Evolutionary conservation across 2,797 vertebrate species (phyloP), one percentile per base, ranked within the genome.

Genomic region (Lateolabrax maculatus): DNA sequence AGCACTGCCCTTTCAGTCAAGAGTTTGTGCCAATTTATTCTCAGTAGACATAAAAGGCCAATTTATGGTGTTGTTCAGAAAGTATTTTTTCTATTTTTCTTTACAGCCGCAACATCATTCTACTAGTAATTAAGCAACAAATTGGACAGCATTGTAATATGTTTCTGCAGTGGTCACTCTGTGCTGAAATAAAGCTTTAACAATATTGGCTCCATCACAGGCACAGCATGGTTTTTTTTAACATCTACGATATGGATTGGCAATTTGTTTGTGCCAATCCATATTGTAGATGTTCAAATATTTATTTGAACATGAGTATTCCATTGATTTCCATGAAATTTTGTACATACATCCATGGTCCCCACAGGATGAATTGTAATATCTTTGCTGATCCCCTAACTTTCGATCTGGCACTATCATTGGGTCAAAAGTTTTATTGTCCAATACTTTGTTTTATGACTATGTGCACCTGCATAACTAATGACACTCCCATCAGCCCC

Each of bases 1-100:
- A 67, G 73, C 58, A 44, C 48, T 90, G 87, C 77, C 87, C 87
- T 92, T 92, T 93, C 84, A 85, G 72, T 90, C 80, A 74, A 85
- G 79, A 73, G 75, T 82, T 72, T 72, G 51, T 77, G 83, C 86
- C 91, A 92, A 80, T 90, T 84, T 86, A 84, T 86, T 85, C 88
- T 81, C 74, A 46, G 65, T 41, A 51, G 85, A 84, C 71, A 75
- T 77, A 81, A 91, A 90, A 93, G 86, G 87, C 91, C 89, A 93
- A 77, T 86, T 89, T 68, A 72, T 60, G 12, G n/a, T 69, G 74
- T 89, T 89, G 68, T 75, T 86, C 51, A 27, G 74, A 56, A 84
- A 52, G 37, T 70, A 64, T 84, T 89, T 89, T 88, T 75, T 37
- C 60, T 13, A 46, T 84, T 89, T 84, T 65, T 64, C 31, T 53